phyloP scores from a whole-genome alignment of 2,113 vertebrate genomes.

The Nothobranchius furzeri region DNA sequence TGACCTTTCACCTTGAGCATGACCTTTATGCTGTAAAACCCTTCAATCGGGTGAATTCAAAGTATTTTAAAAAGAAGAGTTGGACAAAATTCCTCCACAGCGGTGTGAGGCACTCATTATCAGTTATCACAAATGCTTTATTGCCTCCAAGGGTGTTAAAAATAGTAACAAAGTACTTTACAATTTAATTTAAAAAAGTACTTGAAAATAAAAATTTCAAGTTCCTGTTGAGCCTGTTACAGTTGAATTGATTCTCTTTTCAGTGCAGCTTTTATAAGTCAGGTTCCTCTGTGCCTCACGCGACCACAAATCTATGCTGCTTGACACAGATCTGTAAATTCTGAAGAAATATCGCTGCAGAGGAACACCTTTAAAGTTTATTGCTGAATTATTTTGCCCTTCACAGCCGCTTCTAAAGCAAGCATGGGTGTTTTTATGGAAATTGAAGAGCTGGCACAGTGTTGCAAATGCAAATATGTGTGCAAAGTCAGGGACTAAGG shows the following conservation, averaged over 20 bases:
- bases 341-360: not conserved
- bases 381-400: not conserved
- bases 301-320: slow-evolving; percentile 14
- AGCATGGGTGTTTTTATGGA: not conserved
- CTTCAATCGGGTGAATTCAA: too few relatives aligned
- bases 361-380: not conserved
- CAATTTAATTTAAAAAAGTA: not conserved
- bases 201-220: not conserved
- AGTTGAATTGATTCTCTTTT: not conserved
- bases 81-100: too few relatives aligned
- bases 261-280: not conserved
- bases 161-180: too few relatives aligned
- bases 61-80: too few relatives aligned
- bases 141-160: too few relatives aligned
- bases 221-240: not conserved
- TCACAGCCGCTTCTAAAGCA: not conserved
- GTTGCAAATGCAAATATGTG: not conserved
- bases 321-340: slow-evolving; percentile 18
- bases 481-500: not conserved
- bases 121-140: too few relatives aligned
- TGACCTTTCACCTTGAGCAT: too few relatives aligned
- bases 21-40: too few relatives aligned
- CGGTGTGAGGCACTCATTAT: too few relatives aligned
- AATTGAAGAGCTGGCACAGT: not conserved
- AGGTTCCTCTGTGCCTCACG: not conserved